These are phyloP conservation scores for Cheilosia vernalis DNA, from an alignment of 2,888 invertebrate genomes.

Conservation along the genomic window DNA sequence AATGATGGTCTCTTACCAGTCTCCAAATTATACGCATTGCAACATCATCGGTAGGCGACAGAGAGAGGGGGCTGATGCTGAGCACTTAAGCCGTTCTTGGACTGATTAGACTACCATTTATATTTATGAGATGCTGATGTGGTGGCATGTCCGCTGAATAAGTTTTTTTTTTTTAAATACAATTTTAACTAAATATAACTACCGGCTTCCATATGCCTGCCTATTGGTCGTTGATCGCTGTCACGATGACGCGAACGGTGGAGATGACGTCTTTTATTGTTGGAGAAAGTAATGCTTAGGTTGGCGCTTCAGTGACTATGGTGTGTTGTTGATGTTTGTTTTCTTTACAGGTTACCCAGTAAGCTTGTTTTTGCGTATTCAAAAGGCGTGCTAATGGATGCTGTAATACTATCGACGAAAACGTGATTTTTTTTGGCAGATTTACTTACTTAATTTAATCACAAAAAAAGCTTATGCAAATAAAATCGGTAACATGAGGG, in stretches of 20 bases:
- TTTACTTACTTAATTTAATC: background rate
- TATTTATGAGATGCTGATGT: slow-evolving; percentile 29
- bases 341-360: slow-evolving; percentile 12
- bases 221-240: background rate
- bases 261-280: slow-evolving; percentile 12
- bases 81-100: background rate
- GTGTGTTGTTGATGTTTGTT: background rate
- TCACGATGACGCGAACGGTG: background rate
- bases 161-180: slow-evolving; percentile 12
- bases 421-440: background rate
- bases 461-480: no score
- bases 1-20: slow-evolving; percentile 10
- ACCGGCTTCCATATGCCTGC: background rate
- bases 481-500: no score
- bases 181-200: slow-evolving; percentile 2
- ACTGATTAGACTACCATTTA: slow-evolving; percentile 18
- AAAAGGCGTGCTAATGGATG: slow-evolving; percentile 14
- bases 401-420: slow-evolving; percentile 35
- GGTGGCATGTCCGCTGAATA: slow-evolving; percentile 27
- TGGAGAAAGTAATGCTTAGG: slow-evolving; percentile 40
- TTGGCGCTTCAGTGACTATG: slow-evolving; percentile 8
- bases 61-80: background rate
- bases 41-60: background rate
- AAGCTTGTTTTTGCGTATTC: background rate
- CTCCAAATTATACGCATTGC: slow-evolving; percentile 4